Evolutionary conservation across 2,797 vertebrate species (phyloP), one percentile per base, ranked within the genome.

Genomic region (Manis javanica): DNA sequence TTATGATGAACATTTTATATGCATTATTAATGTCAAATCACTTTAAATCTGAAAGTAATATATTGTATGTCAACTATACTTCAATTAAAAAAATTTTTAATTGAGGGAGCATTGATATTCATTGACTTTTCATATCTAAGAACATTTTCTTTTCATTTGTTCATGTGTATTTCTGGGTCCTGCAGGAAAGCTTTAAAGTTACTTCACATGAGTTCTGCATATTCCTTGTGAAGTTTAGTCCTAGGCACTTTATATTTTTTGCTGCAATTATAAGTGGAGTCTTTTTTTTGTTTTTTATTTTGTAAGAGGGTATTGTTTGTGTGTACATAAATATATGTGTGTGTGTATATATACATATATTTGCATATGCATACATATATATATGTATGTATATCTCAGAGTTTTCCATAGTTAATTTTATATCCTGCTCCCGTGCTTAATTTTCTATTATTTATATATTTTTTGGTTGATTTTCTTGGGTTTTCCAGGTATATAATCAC

Each of bases 391-490:
- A 61, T 39, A 8, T 61, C 57, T 61, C 18, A 46, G 29, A 82
- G 42, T 46, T 61, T 63, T 46, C 18, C 18, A 61, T 82, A 57
- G 42, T 68, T 78, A 13, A 85, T 64, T 87, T 87, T 79, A 66
- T 87, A 61, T 81, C 34, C 42, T 88, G 29, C 11, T 82, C 49
- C 42, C 11, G 55, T 53, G 63, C 23, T 95, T 84, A 83, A 42
- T 92, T 92, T 84, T 89, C 31, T 75, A 14, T 92, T 87, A 37
- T 78, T 57, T 31, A 63, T 64, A 57, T 74, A n/a, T 84, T 71
- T 75, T 90, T 72, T 24, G 78, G 29, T 78, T 92, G 26, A 53
- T 92, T 69, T 75, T 84, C 34, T 84, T 84, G 21, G 68, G 46
- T 42, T 42, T 75, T 83, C 9, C 6, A 39, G 26, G 7, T n/a